These are phyloP conservation scores for Kuschelorhynchus macadamiae DNA, from an alignment of 2,888 invertebrate species.

Conservation along the genomic window DNA sequence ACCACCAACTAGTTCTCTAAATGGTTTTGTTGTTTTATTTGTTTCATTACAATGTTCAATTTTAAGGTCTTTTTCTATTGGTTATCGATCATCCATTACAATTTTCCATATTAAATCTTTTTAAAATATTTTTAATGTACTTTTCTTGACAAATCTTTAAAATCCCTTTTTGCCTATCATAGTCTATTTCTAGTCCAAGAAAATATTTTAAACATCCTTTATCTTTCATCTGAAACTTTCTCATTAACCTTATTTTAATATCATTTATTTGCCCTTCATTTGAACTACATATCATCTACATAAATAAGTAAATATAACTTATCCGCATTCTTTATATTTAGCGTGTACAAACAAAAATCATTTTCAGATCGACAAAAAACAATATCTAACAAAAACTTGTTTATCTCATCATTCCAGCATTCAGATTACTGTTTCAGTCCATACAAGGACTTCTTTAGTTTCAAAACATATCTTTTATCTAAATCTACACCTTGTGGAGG, in stretches of 20 bases:
- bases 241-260: constrained; percentile 18
- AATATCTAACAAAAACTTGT: constrained; percentile 19
- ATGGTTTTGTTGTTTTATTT: background rate
- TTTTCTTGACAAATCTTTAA: constrained; percentile 26
- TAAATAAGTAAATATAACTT: constrained; percentile 10
- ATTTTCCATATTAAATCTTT: constrained; percentile 38
- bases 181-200: constrained; percentile 40
- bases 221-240: constrained; percentile 34
- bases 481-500: background rate
- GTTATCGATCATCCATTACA: background rate
- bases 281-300: constrained; percentile 12
- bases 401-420: constrained; percentile 1
- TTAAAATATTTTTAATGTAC: constrained; percentile 38
- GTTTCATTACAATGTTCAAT: background rate
- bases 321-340: no score
- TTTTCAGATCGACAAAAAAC: constrained; percentile 33
- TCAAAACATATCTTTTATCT: constrained; percentile 9
- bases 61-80: background rate
- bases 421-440: constrained; percentile 26
- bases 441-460: constrained; percentile 25
- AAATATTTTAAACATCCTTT: constrained; percentile 43
- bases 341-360: constrained; percentile 8
- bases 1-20: constrained; percentile 14
- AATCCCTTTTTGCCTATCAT: constrained; percentile 32
- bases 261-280: background rate